Conservation (phyloP, 1,140 invertebrate species). For the Hycleus cichorii region DNA sequence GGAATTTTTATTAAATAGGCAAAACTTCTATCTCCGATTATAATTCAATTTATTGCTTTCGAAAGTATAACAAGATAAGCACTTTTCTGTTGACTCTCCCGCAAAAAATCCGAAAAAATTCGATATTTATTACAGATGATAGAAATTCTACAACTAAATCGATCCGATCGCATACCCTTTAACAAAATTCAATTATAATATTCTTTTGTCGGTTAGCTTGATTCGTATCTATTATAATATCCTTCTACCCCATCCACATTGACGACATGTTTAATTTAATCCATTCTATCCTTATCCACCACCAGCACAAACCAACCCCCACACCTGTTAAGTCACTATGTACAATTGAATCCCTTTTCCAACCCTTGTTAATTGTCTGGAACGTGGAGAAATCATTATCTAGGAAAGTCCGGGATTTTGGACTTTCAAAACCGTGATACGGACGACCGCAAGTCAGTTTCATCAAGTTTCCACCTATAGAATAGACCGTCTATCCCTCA, state of each 20-base stretch:
- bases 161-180: too few relatives aligned
- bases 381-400: slow-evolving; percentile 41
- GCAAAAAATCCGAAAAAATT: too few relatives aligned
- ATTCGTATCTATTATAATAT: too few relatives aligned
- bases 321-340: slow-evolving; percentile 41
- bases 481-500: neutral
- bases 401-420: slow-evolving; percentile 20
- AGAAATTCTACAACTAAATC: too few relatives aligned
- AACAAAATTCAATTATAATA: too few relatives aligned
- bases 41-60: too few relatives aligned
- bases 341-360: slow-evolving; percentile 37
- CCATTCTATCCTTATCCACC: slow-evolving; percentile 22
- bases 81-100: too few relatives aligned
- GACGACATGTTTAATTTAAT: slow-evolving; percentile 38
- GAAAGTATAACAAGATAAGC: too few relatives aligned
- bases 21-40: too few relatives aligned
- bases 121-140: too few relatives aligned
- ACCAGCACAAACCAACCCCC: slow-evolving; percentile 6
- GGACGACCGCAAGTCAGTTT: slow-evolving; percentile 33
- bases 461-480: neutral
- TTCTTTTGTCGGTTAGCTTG: too few relatives aligned
- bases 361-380: slow-evolving; percentile 42
- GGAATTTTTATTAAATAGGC: too few relatives aligned
- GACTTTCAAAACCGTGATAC: slow-evolving; percentile 26
- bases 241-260: neutral